A percentile compares a stretch with the other conserved stretches of the same genome.
Conservation (phyloP, 1,140 invertebrate species). For the Armadillidium nasatum region DNA sequence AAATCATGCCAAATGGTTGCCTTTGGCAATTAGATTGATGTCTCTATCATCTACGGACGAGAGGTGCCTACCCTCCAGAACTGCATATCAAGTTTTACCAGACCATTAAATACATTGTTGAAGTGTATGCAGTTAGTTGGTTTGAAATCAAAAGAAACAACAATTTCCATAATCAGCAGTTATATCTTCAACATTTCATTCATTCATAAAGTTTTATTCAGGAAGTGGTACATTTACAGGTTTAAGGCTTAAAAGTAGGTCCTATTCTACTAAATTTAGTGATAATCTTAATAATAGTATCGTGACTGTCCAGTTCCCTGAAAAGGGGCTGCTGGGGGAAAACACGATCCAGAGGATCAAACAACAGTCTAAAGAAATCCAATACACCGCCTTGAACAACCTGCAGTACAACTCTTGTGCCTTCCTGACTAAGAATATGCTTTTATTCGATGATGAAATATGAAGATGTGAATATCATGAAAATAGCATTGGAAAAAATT, state of each 20-base stretch:
- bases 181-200: constrained; percentile 10
- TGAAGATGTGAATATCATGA: not conserved
- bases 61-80: too few species aligned
- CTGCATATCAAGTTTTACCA: not conserved
- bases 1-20: too few species aligned
- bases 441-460: not conserved
- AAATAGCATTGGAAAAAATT: not conserved
- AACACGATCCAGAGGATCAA: constrained; percentile 5
- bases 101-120: not conserved
- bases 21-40: too few species aligned
- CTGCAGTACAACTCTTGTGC: not conserved
- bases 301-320: too few species aligned
- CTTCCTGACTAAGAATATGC: not conserved
- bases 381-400: not conserved
- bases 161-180: not conserved
- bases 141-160: not conserved
- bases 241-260: too few species aligned
- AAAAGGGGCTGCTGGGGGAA: too few species aligned
- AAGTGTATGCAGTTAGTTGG: constrained; percentile 3
- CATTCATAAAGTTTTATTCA: too few species aligned
- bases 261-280: too few species aligned
- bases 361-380: not conserved
- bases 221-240: too few species aligned
- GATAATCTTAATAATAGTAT: too few species aligned
- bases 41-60: not conserved